Evolutionary conservation across 53 echinoderm and acorn worm species (phyloP).

Genomic region (Glandiceps talaboti): DNA sequence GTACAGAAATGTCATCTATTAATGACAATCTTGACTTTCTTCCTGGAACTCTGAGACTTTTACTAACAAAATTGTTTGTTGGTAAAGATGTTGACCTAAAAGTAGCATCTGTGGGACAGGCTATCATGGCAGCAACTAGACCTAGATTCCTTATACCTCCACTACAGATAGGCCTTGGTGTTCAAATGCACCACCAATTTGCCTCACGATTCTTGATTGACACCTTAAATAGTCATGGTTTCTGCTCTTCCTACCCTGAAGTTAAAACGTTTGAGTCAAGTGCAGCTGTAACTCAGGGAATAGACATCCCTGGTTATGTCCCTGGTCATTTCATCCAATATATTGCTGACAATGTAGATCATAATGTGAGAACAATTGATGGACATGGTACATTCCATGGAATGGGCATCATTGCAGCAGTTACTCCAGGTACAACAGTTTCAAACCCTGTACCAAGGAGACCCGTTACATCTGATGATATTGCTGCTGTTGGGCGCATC

Average conservation of each 20-base stretch:
- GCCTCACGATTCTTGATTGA: slow-evolving; percentile 41
- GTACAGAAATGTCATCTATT: slow-evolving; percentile 2
- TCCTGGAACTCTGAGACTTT: slow-evolving; percentile 9
- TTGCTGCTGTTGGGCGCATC: slow-evolving; percentile 17
- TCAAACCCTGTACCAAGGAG: slow-evolving; percentile 16
- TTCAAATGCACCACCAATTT: slow-evolving; percentile 48
- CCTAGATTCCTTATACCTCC: slow-evolving; percentile 26
- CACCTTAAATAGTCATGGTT: slow-evolving; percentile 20
- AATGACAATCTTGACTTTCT: slow-evolving; percentile 11
- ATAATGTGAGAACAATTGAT: slow-evolving; percentile 50
- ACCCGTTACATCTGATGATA: slow-evolving; percentile 24
- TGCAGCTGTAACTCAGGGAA: slow-evolving; percentile 14
- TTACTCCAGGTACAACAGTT: slow-evolving; percentile 31
- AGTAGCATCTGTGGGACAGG: slow-evolving; percentile 32
- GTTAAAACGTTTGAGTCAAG: slow-evolving; percentile 23
- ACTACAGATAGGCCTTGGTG: slow-evolving; percentile 32
- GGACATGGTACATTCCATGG: slow-evolving; percentile 51
- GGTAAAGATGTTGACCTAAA: slow-evolving; percentile 16
- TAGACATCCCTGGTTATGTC: slow-evolving; percentile 5
- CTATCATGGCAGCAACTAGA: slow-evolving; percentile 15
- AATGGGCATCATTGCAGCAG: slow-evolving; percentile 48
- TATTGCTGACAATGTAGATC: slow-evolving; percentile 52
- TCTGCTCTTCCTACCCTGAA: slow-evolving; percentile 24
- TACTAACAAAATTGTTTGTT: slow-evolving; percentile 16
- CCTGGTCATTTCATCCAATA: slow-evolving; percentile 22